These are phyloP conservation scores for Choloepus didactylus DNA, from an alignment of 2,797 vertebrate genomes.

Conservation along the genomic window DNA sequence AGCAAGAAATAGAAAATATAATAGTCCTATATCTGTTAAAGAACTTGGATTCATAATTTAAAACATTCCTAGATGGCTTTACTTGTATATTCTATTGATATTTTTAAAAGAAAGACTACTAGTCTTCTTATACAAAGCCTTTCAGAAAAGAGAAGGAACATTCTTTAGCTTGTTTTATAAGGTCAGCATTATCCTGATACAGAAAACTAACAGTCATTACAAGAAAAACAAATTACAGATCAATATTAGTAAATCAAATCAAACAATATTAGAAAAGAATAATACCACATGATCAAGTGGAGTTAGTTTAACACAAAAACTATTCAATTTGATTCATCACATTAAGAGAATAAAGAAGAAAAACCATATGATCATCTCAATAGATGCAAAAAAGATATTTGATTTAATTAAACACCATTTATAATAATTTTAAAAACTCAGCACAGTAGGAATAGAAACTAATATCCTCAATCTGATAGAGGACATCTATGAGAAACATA, in stretches of 20 bases:
- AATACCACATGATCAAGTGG: slow-evolving; percentile 29
- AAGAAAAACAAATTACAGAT: slow-evolving; percentile 47
- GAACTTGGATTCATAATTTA: not conserved
- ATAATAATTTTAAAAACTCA: slow-evolving; percentile 36
- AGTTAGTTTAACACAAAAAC: slow-evolving; percentile 24
- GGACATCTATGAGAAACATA: too few relatives aligned
- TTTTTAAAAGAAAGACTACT: not conserved
- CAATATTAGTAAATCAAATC: slow-evolving; percentile 56
- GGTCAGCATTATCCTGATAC: not conserved
- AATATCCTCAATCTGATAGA: not conserved
- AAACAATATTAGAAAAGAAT: slow-evolving; percentile 49
- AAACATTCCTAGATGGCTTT: not conserved
- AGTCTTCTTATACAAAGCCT: not conserved
- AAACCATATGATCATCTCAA: slow-evolving; percentile 29
- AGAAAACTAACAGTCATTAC: not conserved
- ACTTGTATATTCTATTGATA: not conserved
- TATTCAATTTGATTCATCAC: slow-evolving; percentile 8
- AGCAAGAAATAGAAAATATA: not conserved
- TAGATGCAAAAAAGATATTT: slow-evolving; percentile 19
- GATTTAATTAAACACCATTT: slow-evolving; percentile 12
- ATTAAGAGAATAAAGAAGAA: slow-evolving; percentile 35
- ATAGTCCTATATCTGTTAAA: not conserved
- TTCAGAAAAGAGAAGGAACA: not conserved
- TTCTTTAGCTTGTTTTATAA: not conserved
- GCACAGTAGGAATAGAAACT: not conserved